Evolutionary conservation across 2,888 invertebrate genomes (phyloP).

Genomic region (Andrena marginata): DNA sequence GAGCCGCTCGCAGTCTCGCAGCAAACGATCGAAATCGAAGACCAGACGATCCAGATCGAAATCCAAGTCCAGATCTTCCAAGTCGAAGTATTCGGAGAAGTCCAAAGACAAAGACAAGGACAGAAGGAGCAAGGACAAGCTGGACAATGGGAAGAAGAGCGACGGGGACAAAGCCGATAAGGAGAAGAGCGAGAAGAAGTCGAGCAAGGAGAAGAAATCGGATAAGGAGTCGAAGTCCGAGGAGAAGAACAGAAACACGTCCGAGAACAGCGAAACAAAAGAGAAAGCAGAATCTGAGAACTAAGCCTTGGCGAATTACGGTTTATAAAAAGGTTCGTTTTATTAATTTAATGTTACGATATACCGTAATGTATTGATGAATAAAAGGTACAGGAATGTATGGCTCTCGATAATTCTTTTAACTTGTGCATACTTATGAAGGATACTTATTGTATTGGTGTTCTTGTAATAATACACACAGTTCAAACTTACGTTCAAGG

Average conservation of each 20-base stretch:
- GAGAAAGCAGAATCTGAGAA: constrained; percentile 76
- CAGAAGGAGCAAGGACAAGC: constrained; percentile 78
- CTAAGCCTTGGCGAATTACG: constrained; percentile 53
- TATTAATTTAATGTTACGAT: constrained; percentile 55
- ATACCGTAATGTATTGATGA: constrained; percentile 65
- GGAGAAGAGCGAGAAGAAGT: constrained; percentile 78
- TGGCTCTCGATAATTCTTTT: constrained; percentile 29
- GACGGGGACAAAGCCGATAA: constrained; percentile 78
- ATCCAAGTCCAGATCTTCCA: constrained; percentile 84
- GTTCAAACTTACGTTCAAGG: neutral
- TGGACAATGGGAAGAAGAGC: constrained; percentile 80
- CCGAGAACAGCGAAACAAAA: constrained; percentile 76
- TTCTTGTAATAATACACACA: constrained; percentile 18
- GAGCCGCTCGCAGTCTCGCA: constrained; percentile 85
- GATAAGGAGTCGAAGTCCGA: constrained; percentile 78
- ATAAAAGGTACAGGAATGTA: constrained; percentile 57
- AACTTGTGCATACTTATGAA: constrained; percentile 19
- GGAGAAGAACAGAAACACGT: constrained; percentile 74
- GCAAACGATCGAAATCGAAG: constrained; percentile 87
- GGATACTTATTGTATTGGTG: constrained; percentile 18
- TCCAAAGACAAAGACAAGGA: constrained; percentile 80
- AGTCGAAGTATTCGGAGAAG: constrained; percentile 84
- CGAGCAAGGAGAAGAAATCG: constrained; percentile 78
- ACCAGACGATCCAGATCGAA: constrained; percentile 85
- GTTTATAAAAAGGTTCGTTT: constrained; percentile 34